A percentile compares a stretch with the other conserved stretches of the same genome.
Evolutionary conservation across 2,113 vertebrate genomes (phyloP).

Genomic region (Urocynchramus pylzowi): DNA sequence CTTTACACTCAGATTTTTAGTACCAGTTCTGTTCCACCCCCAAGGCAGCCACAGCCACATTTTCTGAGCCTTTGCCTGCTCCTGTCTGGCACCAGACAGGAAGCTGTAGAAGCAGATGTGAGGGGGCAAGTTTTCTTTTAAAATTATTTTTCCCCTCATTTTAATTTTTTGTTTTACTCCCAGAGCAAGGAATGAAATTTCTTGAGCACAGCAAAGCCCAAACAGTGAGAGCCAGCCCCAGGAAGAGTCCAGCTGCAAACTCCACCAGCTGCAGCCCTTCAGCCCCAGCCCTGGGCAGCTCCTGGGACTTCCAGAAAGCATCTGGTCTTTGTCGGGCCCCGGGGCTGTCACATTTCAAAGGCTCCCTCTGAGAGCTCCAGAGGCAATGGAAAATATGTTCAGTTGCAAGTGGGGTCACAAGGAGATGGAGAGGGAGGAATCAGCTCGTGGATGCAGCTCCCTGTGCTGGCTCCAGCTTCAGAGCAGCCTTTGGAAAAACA

Average conservation of each 20-base stretch:
- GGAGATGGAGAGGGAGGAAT: not conserved
- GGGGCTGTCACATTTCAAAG: slow-evolving; percentile 29
- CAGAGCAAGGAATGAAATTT: not conserved
- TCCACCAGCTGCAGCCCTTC: not conserved
- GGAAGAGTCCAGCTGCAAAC: not conserved
- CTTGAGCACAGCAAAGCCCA: not conserved
- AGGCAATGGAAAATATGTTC: slow-evolving; percentile 35
- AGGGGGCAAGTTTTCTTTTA: not conserved
- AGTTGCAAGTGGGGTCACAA: not conserved
- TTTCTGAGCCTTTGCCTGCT: not conserved
- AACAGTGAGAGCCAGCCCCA: not conserved
- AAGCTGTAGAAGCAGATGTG: not conserved
- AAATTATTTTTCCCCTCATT: rapidly evolving
- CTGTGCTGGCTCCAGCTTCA: not conserved
- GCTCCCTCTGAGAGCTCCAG: not conserved
- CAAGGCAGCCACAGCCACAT: not conserved
- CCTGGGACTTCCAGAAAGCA: not conserved
- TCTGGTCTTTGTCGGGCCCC: slow-evolving; percentile 33
- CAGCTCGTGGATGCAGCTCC: not conserved
- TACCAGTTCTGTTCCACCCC: not conserved
- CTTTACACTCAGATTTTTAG: not conserved
- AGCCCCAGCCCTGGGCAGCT: slow-evolving; percentile 9
- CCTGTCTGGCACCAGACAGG: not conserved
- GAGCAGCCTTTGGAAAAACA: not conserved
- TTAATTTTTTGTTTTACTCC: not conserved